Conservation (phyloP, 2,797 vertebrate species). For the Chaetophractus vellerosus region DNA sequence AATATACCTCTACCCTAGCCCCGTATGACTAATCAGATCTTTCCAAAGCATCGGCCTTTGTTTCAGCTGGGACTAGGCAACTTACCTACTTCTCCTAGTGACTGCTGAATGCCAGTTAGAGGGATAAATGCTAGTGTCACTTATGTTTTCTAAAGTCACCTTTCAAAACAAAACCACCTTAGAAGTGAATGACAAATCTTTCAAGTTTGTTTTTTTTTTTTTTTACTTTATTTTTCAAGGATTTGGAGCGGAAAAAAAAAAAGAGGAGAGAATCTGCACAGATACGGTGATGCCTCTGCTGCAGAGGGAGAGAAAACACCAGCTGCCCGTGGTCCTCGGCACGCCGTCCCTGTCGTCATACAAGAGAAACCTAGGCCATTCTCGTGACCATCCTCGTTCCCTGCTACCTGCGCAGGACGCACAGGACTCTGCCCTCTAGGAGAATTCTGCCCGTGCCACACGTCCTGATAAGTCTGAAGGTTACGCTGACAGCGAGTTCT, state of each 20-base stretch:
- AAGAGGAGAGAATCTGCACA: neutral
- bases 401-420: neutral
- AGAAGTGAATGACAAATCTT: slow-evolving; percentile 28
- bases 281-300: fast-evolving
- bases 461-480: slow-evolving; percentile 58
- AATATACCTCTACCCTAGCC: slow-evolving; percentile 67
- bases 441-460: neutral
- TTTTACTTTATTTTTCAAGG: slow-evolving; percentile 55
- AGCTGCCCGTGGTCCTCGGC: neutral
- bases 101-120: neutral
- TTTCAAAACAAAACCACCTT: slow-evolving; percentile 54
- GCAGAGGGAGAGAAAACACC: neutral
- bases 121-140: neutral
- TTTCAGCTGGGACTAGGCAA: slow-evolving; percentile 11
- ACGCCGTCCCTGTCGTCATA: neutral
- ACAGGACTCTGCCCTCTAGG: slow-evolving; percentile 10
- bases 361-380: neutral
- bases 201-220: neutral
- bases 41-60: slow-evolving; percentile 58
- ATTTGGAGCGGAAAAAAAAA: neutral
- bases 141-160: slow-evolving; percentile 50
- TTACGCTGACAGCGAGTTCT: slow-evolving; percentile 8
- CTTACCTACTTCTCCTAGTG: neutral
- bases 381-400: neutral
- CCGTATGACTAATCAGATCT: slow-evolving; percentile 30